Evolutionary conservation across 2,113 vertebrate species (phyloP), one percentile per base, ranked within the genome.

Genomic region (Empidonax alnorum): DNA sequence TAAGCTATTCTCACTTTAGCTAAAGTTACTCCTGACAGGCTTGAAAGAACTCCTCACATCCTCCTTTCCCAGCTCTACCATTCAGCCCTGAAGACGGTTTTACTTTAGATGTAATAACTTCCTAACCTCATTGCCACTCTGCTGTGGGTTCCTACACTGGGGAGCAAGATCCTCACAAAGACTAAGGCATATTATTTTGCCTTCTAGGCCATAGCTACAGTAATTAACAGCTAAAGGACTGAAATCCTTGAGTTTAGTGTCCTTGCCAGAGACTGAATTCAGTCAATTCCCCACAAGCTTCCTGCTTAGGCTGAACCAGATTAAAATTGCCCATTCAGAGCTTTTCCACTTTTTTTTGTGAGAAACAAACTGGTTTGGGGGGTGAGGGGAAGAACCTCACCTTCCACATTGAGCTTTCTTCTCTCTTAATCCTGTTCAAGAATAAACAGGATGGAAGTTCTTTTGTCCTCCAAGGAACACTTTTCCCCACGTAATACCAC

Each of bases 281-380:
- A 52, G 25, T 8, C 30, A 28, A 2, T 58, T 77, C 22, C 47
- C 24, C 15, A 8, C 0, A 28, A 21, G 33, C 21, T 62, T 63
- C 44, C 56, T 42, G 27, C 31, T 59, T 17, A 30, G 14, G 12
- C 44, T 22, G 10, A 79, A 24, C 19, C 23, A 24, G 25, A 13
- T 21, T 55, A 10, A 25, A 73, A 17, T 9, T 9, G 20, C 7
- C 22, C 33, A 35, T 21, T 0, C 0, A 5, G 12, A 47, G 23
- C 11, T 77, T 62, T 23, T 74, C 41, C 2, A 3, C 25, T 59
- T 71, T 23, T 30, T 23, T 30, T 73, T 10, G 4, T 12, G 11
- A 75, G 15, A 63, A 79, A 67, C 4, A 53, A 74, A 39, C 4
- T 5, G 23, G 14, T 28, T 50, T 2, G 1, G 16, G 47, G 33